Evolutionary conservation across 2,113 vertebrate genomes (phyloP).

Genomic region (Plotosus lineatus): DNA sequence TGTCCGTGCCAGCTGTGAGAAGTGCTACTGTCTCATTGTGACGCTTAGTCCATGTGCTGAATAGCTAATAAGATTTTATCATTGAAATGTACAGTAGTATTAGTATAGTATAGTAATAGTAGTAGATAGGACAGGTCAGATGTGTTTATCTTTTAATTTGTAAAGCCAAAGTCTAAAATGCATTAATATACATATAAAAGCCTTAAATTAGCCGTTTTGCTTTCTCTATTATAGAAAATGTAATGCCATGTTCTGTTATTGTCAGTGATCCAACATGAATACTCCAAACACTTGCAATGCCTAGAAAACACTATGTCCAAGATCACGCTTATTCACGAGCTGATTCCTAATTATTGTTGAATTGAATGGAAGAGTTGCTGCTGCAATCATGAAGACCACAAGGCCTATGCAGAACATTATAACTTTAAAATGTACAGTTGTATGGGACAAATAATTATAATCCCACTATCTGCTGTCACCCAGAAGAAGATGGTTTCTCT

Average conservation of each 20-base stretch:
- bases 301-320: background rate
- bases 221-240: background rate
- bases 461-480: too few species aligned
- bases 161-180: background rate
- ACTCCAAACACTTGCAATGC: background rate
- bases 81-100: conserved; percentile 76
- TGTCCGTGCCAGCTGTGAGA: conserved; percentile 72
- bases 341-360: background rate
- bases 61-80: conserved; percentile 75
- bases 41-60: conserved; percentile 67
- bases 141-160: background rate
- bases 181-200: background rate
- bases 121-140: background rate
- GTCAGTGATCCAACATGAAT: background rate
- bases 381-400: background rate
- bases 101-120: background rate
- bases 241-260: background rate
- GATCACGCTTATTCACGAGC: background rate
- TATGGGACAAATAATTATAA: background rate
- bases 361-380: background rate
- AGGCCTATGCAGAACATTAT: background rate
- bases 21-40: conserved; percentile 58
- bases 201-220: background rate
- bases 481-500: too few species aligned
- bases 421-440: background rate